Percentiles rank a stretch among this genome's conserved stretches.
Conservation (phyloP, 2,797 vertebrate species). For the Lacerta viridis region DNA sequence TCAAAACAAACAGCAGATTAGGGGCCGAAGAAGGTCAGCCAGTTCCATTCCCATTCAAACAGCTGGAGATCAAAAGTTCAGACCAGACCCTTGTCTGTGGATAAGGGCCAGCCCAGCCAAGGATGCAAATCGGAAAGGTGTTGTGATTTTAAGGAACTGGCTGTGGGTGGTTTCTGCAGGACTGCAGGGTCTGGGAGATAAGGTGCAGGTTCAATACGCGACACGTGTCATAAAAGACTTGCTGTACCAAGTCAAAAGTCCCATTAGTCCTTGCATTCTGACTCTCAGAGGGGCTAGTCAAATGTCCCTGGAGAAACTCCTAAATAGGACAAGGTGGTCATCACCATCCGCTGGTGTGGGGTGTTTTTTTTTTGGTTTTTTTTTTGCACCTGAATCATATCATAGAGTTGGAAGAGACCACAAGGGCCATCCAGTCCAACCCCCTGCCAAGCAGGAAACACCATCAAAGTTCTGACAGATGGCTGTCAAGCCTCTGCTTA, state of each 20-base stretch:
- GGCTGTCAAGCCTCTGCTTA: too few species aligned
- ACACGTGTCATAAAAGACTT: not conserved
- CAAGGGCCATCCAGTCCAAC: too few species aligned
- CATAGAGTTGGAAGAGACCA: too few species aligned
- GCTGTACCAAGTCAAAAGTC: not conserved
- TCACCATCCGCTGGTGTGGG: too few species aligned
- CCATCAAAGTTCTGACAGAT: too few species aligned
- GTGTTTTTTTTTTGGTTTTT: too few species aligned
- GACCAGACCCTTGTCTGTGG: not conserved
- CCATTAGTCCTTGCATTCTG: not conserved
- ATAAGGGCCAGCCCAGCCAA: not conserved
- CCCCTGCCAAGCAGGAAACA: too few species aligned
- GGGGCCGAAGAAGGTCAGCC: not conserved
- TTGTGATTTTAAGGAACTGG: not conserved
- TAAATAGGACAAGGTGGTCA: too few species aligned
- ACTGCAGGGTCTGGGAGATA: too few species aligned
- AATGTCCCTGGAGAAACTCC: not conserved
- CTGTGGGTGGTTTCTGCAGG: not conserved
- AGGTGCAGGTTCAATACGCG: too few species aligned
- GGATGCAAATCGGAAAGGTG: not conserved
- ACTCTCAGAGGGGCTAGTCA: too few species aligned
- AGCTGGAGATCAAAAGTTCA: slow-evolving; percentile 20
- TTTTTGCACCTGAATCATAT: too few species aligned
- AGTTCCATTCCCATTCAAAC: slow-evolving; percentile 6
- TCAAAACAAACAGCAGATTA: slow-evolving; percentile 27